Evolutionary conservation across 1,140 invertebrate genomes (phyloP).

Genomic region (Mesaphorura yosii): DNA sequence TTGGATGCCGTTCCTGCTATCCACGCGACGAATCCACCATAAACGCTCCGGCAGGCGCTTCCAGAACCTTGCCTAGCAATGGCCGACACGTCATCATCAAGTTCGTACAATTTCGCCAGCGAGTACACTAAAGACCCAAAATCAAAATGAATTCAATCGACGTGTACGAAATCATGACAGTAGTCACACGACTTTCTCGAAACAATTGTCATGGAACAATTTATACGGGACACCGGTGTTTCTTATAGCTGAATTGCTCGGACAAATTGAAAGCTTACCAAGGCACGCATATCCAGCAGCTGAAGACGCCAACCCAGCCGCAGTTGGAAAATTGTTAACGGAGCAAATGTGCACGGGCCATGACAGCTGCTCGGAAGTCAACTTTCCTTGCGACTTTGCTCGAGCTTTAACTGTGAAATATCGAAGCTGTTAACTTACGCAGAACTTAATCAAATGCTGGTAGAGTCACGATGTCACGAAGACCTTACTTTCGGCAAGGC

Average conservation of each 20-base stretch:
- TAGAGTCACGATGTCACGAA: no score
- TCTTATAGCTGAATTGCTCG: neutral
- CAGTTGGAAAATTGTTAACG: constrained; percentile 96
- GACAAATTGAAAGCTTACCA: constrained; percentile 36
- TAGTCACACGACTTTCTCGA: neutral
- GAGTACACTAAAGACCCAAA: constrained; percentile 47
- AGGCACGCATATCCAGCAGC: constrained; percentile 94
- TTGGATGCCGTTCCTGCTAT: constrained; percentile 52
- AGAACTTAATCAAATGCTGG: neutral
- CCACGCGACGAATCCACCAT: constrained; percentile 91
- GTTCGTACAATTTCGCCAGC: constrained; percentile 60
- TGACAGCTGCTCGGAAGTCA: constrained; percentile 35
- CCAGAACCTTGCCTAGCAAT: constrained; percentile 79
- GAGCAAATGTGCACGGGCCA: constrained; percentile 83
- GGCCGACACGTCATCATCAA: constrained; percentile 66
- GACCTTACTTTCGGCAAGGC: constrained; percentile 58
- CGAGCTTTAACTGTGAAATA: constrained; percentile 21
- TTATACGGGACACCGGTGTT: neutral
- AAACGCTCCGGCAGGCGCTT: constrained; percentile 88
- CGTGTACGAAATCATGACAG: neutral
- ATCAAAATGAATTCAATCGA: neutral
- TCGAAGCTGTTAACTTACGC: neutral
- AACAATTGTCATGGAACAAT: neutral
- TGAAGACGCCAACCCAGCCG: constrained; percentile 92
- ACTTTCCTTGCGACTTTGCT: constrained; percentile 39